Conservation (phyloP, 2,113 vertebrate species). For the Marcusenius ussheri region DNA sequence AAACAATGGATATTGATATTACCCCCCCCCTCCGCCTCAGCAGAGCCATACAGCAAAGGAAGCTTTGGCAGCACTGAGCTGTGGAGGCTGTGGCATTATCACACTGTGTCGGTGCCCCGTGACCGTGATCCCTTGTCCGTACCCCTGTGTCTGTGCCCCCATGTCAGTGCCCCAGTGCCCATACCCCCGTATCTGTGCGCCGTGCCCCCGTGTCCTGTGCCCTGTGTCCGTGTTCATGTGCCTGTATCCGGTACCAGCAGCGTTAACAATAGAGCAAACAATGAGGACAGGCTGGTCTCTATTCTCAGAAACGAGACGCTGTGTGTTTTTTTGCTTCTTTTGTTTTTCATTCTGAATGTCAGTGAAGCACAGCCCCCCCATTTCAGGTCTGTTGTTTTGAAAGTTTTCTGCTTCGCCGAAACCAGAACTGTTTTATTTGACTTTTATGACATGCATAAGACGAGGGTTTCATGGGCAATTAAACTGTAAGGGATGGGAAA, state of each 20-base stretch:
- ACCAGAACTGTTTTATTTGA: background rate
- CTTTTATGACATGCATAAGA: background rate
- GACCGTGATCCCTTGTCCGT: background rate
- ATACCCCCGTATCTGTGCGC: no score
- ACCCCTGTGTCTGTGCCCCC: no score
- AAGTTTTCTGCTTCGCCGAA: background rate
- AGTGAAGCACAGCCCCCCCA: background rate
- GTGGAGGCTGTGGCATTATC: background rate
- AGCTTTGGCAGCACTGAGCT: background rate
- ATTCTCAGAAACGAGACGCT: background rate
- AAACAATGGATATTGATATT: background rate
- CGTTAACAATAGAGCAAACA: background rate
- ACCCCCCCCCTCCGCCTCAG: background rate
- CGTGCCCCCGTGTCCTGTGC: background rate
- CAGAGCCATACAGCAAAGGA: background rate
- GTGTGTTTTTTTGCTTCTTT: background rate
- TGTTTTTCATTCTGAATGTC: slow-evolving; percentile 2
- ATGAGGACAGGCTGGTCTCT: background rate
- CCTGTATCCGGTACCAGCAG: background rate
- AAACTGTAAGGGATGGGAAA: background rate
- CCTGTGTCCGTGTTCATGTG: background rate
- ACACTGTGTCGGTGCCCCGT: background rate
- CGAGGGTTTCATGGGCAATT: background rate
- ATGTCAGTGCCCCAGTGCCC: background rate
- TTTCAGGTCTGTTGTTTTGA: background rate